Evolutionary conservation across 2,888 invertebrate species (phyloP).

Genomic region (Cheilosia scutellata): DNA sequence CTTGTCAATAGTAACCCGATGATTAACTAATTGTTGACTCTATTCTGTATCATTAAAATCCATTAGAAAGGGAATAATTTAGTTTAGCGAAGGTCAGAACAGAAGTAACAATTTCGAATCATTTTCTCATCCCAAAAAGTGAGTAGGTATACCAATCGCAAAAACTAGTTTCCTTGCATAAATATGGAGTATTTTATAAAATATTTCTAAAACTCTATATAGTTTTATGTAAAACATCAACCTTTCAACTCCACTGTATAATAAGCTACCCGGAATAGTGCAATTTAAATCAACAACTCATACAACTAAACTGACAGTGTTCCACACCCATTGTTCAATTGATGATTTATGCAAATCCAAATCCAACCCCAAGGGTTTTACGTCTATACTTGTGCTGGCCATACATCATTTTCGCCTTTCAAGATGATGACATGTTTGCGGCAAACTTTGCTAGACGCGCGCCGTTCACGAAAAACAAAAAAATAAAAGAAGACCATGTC

Average conservation of each 20-base stretch:
- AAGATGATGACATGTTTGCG: conserved; percentile 8
- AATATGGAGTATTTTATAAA: too few relatives aligned
- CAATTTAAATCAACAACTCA: not conserved
- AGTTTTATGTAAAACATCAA: not conserved
- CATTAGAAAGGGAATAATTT: conserved; percentile 35
- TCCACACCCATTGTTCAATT: not conserved
- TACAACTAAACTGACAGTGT: not conserved
- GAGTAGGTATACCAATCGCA: too few relatives aligned
- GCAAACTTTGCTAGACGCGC: not conserved
- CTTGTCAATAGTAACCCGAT: not conserved
- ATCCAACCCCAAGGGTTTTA: conserved; percentile 18
- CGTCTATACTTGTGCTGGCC: not conserved
- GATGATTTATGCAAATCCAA: conserved; percentile 29
- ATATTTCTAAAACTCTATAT: too few relatives aligned
- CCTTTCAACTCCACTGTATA: not conserved
- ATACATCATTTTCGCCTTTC: not conserved
- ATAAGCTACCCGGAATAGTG: not conserved
- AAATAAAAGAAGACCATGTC: not conserved
- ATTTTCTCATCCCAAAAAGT: conserved; percentile 14
- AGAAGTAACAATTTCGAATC: not conserved
- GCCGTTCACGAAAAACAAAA: not conserved
- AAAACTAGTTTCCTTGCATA: conserved; percentile 30
- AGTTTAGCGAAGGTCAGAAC: conserved; percentile 12
- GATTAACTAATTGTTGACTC: not conserved
- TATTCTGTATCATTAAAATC: conserved; percentile 1